Evolutionary conservation across 2,888 invertebrate species (phyloP).

Genomic region (Drosophila birchii): DNA sequence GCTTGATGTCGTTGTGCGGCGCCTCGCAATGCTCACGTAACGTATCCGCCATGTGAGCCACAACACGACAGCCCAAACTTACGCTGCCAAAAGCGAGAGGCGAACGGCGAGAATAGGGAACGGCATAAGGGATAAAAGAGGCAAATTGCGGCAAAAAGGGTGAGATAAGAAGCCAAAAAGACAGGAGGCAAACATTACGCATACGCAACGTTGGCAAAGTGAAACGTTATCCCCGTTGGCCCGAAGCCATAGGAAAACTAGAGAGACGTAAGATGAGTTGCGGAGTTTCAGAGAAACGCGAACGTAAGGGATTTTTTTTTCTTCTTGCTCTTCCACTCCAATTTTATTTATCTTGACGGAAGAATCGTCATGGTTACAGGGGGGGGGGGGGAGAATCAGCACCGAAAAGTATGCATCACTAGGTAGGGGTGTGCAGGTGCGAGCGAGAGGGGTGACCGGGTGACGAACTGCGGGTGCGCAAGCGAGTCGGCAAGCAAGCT

Average conservation of each 20-base stretch:
- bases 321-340: neutral
- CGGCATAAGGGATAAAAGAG: constrained; percentile 1
- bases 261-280: constrained; percentile 1
- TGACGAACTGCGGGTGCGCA: constrained; percentile 39
- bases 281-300: neutral
- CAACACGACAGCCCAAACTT: constrained; percentile 34
- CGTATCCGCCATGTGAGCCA: constrained; percentile 67
- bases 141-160: constrained; percentile 1
- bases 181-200: constrained; percentile 52
- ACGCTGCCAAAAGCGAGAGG: neutral
- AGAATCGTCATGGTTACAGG: constrained; percentile 12
- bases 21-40: constrained; percentile 58
- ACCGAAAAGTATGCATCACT: constrained; percentile 63
- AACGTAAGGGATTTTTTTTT: constrained; percentile 2
- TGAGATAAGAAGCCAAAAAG: neutral
- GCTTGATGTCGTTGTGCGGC: constrained; percentile 44
- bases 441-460: constrained; percentile 24
- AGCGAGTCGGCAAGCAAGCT: constrained; percentile 42
- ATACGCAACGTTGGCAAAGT: constrained; percentile 55
- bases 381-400: constrained; percentile 18
- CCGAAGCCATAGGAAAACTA: constrained; percentile 5
- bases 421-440: neutral
- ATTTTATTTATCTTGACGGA: neutral
- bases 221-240: constrained; percentile 31
- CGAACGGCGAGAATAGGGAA: neutral